phyloP scores from a whole-genome alignment of 2,113 vertebrate species.

The Pachyramphus minor region DNA sequence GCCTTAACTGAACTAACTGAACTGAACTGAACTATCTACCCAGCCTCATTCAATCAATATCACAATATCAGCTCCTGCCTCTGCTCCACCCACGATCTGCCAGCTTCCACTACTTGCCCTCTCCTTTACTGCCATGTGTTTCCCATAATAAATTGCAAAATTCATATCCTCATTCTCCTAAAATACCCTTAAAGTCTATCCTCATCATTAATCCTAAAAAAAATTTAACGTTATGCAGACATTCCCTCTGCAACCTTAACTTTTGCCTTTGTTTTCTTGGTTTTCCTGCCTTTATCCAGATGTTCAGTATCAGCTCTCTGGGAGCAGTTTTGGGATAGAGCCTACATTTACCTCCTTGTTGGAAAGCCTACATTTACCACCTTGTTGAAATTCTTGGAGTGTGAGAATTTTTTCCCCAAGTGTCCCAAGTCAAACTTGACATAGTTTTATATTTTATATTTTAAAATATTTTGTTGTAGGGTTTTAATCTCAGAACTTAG shows the following conservation, averaged over 20 bases:
- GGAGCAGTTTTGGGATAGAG: not conserved
- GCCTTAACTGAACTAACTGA: not conserved
- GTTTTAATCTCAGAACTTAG: not conserved
- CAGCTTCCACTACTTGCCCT: not conserved
- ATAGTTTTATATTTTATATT: not conserved
- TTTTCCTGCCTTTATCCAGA: not conserved
- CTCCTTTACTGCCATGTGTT: not conserved
- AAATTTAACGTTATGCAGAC: not conserved
- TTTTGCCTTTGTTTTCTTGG: not conserved
- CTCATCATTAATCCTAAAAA: not conserved
- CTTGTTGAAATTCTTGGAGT: not conserved
- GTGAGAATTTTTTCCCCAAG: not conserved
- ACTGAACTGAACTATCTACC: not conserved
- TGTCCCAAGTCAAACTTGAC: not conserved
- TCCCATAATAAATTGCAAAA: not conserved
- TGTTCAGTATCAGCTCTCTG: not conserved
- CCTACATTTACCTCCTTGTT: fast-evolving
- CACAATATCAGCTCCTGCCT: not conserved
- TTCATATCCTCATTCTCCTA: not conserved
- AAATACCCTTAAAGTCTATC: not conserved
- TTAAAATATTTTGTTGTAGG: not conserved
- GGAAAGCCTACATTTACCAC: not conserved
- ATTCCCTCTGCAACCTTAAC: not conserved
- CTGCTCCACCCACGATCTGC: not conserved
- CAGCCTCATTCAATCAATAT: not conserved